Percentiles rank a stretch among this genome's conserved stretches.
phyloP scores from a whole-genome alignment of 2,888 invertebrate genomes.

The Erebia palarica region DNA sequence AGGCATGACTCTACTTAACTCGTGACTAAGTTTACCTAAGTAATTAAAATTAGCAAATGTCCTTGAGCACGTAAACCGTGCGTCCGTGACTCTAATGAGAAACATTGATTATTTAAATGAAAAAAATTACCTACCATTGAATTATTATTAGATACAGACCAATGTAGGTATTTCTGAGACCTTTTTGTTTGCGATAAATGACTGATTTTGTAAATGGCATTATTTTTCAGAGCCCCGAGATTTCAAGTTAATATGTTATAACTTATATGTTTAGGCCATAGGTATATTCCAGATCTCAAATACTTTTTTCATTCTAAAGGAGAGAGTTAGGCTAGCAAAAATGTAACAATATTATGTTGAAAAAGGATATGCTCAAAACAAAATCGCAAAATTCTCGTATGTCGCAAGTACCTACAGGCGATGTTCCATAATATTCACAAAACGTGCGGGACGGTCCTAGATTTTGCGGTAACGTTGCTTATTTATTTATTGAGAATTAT shows the following conservation, averaged over 20 bases:
- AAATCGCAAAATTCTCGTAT: background rate
- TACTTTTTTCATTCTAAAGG: too few species aligned
- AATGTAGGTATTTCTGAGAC: background rate
- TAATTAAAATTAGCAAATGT: background rate
- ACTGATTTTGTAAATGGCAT: too few species aligned
- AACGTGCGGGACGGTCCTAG: slow-evolving; percentile 9
- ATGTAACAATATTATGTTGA: too few species aligned
- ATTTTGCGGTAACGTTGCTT: slow-evolving; percentile 10
- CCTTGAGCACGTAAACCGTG: slow-evolving; percentile 6
- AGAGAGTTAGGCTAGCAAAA: too few species aligned
- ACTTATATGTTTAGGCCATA: too few species aligned
- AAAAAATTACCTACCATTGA: background rate
- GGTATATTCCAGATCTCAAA: too few species aligned
- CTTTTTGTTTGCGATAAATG: background rate
- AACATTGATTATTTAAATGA: slow-evolving; percentile 4
- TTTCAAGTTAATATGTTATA: too few species aligned
- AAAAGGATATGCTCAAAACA: background rate
- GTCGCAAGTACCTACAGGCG: background rate
- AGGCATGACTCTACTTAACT: too few species aligned
- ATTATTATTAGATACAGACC: too few species aligned
- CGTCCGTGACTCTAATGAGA: slow-evolving; percentile 4
- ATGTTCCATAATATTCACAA: slow-evolving; percentile 2
- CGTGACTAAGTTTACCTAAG: too few species aligned
- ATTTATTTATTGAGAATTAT: too few species aligned
- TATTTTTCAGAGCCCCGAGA: too few species aligned